These are phyloP conservation scores for Chouioia cunea DNA, from an alignment of 2,888 invertebrate genomes.

Conservation along the genomic window DNA sequence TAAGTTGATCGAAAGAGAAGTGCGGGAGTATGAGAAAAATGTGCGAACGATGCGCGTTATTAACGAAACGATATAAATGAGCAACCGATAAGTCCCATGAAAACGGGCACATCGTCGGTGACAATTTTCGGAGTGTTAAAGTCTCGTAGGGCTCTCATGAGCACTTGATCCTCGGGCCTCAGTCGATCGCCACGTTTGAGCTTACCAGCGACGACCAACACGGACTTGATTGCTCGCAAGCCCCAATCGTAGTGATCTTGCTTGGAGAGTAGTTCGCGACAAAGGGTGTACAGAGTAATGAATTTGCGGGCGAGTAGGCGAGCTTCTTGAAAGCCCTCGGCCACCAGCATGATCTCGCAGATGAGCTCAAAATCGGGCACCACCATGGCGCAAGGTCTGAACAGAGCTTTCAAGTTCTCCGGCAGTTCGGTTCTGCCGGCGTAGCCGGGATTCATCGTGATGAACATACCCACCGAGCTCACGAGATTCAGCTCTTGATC, in stretches of 20 bases:
- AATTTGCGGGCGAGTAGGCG: slow-evolving; percentile 91
- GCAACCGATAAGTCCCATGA: slow-evolving; percentile 90
- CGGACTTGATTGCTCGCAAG: slow-evolving; percentile 93
- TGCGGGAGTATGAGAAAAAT: slow-evolving; percentile 20
- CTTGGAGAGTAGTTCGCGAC: slow-evolving; percentile 90
- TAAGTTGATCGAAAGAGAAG: slow-evolving; percentile 35
- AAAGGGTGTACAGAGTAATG: slow-evolving; percentile 91
- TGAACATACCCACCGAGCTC: slow-evolving; percentile 89
- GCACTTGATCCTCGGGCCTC: slow-evolving; percentile 90
- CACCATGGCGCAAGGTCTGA: slow-evolving; percentile 94
- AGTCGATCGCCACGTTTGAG: slow-evolving; percentile 83
- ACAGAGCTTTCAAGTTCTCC: slow-evolving; percentile 78
- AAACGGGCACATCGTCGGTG: slow-evolving; percentile 90
- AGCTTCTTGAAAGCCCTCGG: slow-evolving; percentile 95
- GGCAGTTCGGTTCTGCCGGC: slow-evolving; percentile 92
- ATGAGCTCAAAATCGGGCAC: slow-evolving; percentile 96
- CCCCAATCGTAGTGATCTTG: slow-evolving; percentile 99
- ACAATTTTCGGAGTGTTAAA: slow-evolving; percentile 96
- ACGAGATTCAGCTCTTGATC: slow-evolving; percentile 84
- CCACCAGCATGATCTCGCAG: slow-evolving; percentile 96
- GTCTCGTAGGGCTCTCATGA: slow-evolving; percentile 94
- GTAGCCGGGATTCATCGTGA: slow-evolving; percentile 97
- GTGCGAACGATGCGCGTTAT: background rate
- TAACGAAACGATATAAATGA: background rate
- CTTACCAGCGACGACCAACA: slow-evolving; percentile 93